Conservation (phyloP, 2,797 vertebrate species). For the Myotis vivesi region DNA sequence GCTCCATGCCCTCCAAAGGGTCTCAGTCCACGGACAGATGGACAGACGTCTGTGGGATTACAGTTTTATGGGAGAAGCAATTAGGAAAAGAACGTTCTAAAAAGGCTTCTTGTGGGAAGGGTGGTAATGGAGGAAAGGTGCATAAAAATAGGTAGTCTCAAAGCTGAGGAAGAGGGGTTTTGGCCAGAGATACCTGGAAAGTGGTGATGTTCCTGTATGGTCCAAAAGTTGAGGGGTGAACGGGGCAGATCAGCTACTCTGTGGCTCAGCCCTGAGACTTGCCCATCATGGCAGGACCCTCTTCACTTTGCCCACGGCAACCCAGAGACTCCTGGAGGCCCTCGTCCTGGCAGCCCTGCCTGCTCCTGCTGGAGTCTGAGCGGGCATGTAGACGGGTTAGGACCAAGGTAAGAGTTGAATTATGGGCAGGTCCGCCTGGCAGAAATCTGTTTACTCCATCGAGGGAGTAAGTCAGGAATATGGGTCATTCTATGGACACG, state of each 20-base stretch:
- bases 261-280: neutral
- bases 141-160: neutral
- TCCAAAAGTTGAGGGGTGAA: neutral
- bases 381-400: neutral
- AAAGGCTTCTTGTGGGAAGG: neutral
- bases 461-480: neutral
- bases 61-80: neutral
- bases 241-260: neutral
- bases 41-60: neutral
- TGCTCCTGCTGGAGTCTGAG: neutral
- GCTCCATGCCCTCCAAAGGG: neutral
- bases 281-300: neutral
- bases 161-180: neutral
- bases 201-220: neutral
- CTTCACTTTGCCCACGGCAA: rapidly evolving
- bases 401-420: neutral
- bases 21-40: neutral
- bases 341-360: neutral
- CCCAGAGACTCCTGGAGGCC: neutral
- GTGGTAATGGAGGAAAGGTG: neutral
- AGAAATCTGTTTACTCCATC: neutral
- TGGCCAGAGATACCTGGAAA: neutral
- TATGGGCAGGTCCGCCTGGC: neutral
- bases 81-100: neutral
- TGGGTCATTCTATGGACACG: neutral